Conservation (phyloP, 2,113 vertebrate genomes). For the Pedionomus torquatus region DNA sequence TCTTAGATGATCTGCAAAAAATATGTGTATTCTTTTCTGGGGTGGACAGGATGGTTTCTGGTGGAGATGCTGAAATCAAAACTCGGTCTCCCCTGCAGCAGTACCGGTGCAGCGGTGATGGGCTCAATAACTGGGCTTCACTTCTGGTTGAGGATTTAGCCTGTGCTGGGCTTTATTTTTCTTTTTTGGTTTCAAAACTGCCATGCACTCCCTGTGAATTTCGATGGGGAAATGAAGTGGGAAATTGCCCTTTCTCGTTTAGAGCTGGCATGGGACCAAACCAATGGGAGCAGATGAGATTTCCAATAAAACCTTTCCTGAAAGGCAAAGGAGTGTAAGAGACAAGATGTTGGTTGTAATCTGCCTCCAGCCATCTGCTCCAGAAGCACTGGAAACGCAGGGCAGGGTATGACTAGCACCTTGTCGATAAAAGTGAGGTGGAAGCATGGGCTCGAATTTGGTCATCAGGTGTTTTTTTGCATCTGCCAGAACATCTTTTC, state of each 20-base stretch:
- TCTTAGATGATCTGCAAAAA: background rate
- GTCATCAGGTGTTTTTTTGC: background rate
- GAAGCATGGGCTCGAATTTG: background rate
- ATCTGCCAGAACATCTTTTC: slow-evolving; percentile 14
- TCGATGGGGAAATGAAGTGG: slow-evolving; percentile 37
- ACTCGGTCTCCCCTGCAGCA: background rate
- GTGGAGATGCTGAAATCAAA: background rate
- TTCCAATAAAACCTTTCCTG: slow-evolving; percentile 33
- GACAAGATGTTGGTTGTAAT: background rate
- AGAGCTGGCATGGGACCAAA: background rate
- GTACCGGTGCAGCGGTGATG: background rate
- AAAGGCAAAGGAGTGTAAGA: slow-evolving; percentile 1
- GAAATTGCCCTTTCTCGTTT: slow-evolving; percentile 50
- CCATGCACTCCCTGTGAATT: background rate
- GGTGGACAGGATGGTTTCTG: background rate
- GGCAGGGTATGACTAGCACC: background rate
- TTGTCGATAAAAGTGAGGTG: background rate
- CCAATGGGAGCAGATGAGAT: slow-evolving; percentile 45
- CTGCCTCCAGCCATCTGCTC: slow-evolving; percentile 12
- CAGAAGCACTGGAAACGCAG: background rate
- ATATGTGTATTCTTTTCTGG: background rate
- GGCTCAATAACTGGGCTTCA: background rate
- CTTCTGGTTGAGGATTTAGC: background rate
- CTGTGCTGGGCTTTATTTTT: background rate
- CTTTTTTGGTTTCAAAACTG: background rate